phyloP scores from a whole-genome alignment of 2,797 vertebrate genomes.

The Silurus lanzhouensis region DNA sequence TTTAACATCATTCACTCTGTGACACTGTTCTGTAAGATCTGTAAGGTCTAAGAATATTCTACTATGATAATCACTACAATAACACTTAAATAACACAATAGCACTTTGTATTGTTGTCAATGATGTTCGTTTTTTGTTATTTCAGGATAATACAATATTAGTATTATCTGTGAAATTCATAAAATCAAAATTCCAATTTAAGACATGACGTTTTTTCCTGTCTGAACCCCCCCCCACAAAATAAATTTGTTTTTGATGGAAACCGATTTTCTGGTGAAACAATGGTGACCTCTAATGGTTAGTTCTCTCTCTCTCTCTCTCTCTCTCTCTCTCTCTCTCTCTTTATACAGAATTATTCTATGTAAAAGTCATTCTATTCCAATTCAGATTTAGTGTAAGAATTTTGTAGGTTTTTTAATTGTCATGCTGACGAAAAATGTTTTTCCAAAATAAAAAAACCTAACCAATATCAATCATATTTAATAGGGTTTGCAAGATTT shows the following conservation, averaged over 20 bases:
- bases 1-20: not conserved
- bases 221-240: too few species aligned
- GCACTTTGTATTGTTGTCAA: not conserved
- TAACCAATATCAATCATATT: not conserved
- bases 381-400: not conserved
- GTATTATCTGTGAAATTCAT: not conserved
- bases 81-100: too few species aligned
- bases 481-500: not conserved
- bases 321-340: not conserved
- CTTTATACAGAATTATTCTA: too few species aligned
- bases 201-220: not conserved
- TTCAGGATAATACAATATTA: not conserved
- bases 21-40: not conserved
- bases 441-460: not conserved
- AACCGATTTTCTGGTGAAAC: constrained; percentile 43
- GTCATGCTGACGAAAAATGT: not conserved
- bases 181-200: not conserved
- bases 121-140: not conserved
- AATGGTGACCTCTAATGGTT: constrained; percentile 65
- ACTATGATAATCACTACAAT: not conserved
- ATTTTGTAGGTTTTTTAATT: not conserved
- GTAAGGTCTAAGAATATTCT: not conserved
- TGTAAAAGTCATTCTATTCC: too few species aligned
- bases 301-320: constrained; percentile 12
- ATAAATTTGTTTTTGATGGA: not conserved